A percentile compares a stretch with the other conserved stretches of the same genome.
Conservation (phyloP, 2,113 vertebrate species). For the Anser cygnoides region DNA sequence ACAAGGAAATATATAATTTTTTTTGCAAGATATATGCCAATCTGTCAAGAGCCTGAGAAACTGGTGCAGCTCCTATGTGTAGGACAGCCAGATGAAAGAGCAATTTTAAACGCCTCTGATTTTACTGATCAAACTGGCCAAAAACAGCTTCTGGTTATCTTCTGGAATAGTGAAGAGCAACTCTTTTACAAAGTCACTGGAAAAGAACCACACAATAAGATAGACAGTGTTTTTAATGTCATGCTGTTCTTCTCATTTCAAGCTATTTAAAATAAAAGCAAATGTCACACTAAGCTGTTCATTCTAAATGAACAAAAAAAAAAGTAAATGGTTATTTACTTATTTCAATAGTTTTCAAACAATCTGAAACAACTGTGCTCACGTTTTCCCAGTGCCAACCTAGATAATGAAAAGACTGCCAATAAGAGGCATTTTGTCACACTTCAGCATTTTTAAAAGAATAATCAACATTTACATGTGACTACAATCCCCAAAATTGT, state of each 20-base stretch:
- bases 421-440: background rate
- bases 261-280: conserved; percentile 34
- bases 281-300: conserved; percentile 20
- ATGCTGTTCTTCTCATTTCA: conserved; percentile 19
- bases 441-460: background rate
- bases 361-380: background rate
- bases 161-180: background rate
- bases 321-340: background rate
- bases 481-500: background rate
- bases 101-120: conserved; percentile 26
- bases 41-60: background rate
- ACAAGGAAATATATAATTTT: background rate
- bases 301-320: background rate
- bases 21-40: background rate
- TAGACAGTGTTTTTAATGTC: conserved; percentile 29
- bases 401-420: background rate
- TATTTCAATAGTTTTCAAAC: conserved; percentile 44
- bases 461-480: background rate
- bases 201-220: conserved; percentile 1
- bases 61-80: background rate
- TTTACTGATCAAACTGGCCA: background rate
- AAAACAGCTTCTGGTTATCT: background rate
- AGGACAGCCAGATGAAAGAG: conserved; percentile 17
- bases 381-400: background rate
- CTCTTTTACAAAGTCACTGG: background rate